A percentile compares a stretch with the other conserved stretches of the same genome.
Conservation (phyloP, 2,888 invertebrate species). For the Conomelus anceps region DNA sequence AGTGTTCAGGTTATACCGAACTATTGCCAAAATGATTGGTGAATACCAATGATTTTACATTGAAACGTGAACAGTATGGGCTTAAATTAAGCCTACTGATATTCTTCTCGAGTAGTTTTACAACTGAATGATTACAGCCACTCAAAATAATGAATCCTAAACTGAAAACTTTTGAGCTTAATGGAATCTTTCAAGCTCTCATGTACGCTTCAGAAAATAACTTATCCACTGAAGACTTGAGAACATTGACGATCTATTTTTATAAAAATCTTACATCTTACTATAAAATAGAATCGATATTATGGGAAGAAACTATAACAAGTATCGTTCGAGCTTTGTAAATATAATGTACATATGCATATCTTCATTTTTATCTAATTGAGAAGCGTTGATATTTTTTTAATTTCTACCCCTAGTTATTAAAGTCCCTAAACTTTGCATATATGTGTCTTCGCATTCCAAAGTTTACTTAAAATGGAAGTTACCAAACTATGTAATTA, state of each 20-base stretch:
- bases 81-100: no score
- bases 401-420: neutral
- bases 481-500: neutral
- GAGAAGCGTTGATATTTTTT: neutral
- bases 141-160: neutral
- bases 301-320: neutral
- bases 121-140: neutral
- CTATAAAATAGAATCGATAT: neutral
- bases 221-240: neutral
- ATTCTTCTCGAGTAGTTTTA: neutral
- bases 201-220: neutral
- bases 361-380: neutral
- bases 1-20: no score
- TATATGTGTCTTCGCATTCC: neutral
- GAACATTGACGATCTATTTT: neutral
- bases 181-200: neutral
- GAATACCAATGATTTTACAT: no score
- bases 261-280: neutral
- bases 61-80: neutral
- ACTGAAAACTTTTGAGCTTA: neutral
- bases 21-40: no score
- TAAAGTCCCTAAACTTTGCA: neutral
- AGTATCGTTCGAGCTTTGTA: neutral
- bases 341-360: neutral
- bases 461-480: neutral